Evolutionary conservation across 2,797 vertebrate species (phyloP).

Genomic region (Falco columbarius): DNA sequence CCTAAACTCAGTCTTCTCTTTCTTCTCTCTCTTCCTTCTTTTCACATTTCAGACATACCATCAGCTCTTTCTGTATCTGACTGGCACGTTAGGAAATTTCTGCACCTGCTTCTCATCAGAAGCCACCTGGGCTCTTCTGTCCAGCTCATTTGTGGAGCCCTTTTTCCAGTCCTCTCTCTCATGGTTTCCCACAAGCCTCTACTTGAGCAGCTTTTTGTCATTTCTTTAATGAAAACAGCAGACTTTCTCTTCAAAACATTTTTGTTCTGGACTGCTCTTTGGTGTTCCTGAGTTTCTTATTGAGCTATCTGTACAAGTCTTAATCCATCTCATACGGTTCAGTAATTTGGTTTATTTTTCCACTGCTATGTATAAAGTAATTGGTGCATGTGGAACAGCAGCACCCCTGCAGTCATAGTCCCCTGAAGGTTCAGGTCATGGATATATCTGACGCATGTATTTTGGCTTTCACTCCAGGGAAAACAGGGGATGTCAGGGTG

Average conservation of each 20-base stretch:
- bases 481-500: background rate
- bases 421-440: background rate
- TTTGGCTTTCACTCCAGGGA: background rate
- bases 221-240: background rate
- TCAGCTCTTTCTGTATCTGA: background rate
- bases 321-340: background rate
- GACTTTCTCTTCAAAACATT: background rate
- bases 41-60: background rate
- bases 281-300: background rate
- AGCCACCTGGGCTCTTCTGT: background rate
- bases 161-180: background rate
- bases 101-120: background rate
- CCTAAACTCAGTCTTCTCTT: background rate
- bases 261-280: background rate
- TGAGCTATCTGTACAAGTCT: background rate
- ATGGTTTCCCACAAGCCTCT: background rate
- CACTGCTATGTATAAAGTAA: background rate
- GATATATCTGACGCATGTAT: background rate
- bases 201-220: background rate
- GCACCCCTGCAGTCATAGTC: background rate
- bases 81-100: background rate
- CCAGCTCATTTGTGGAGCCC: background rate
- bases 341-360: background rate
- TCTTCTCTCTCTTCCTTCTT: background rate
- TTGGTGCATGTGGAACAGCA: background rate